phyloP scores from a whole-genome alignment of 2,113 vertebrate species.

The Malurus alboscapulatus region DNA sequence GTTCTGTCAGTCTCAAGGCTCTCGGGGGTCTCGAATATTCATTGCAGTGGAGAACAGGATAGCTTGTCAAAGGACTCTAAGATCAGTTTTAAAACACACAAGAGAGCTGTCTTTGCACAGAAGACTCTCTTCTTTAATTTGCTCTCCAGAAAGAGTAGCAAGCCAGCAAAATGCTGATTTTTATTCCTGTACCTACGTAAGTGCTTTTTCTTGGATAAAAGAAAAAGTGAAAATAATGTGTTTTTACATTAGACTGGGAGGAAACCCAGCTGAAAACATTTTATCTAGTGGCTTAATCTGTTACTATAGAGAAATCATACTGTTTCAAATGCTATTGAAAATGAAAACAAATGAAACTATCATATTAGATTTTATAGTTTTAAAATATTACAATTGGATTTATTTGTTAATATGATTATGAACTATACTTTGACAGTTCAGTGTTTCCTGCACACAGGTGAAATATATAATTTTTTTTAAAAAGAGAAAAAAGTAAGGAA shows the following conservation, averaged over 20 bases:
- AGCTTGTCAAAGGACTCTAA: neutral
- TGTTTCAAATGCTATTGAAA: neutral
- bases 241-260: neutral
- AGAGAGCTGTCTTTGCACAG: neutral
- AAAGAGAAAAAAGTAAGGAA: neutral
- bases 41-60: neutral
- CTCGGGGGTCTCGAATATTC: accelerated
- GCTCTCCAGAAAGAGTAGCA: neutral
- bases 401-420: neutral
- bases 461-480: neutral
- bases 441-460: neutral
- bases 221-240: neutral
- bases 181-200: neutral
- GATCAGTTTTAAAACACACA: neutral
- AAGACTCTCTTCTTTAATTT: neutral
- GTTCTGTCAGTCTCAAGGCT: neutral
- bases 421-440: neutral
- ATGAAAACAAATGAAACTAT: neutral
- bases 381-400: neutral
- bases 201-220: neutral
- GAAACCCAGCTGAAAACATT: neutral
- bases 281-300: neutral
- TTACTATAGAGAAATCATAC: neutral
- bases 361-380: neutral
- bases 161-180: accelerated